These are phyloP conservation scores for Halcyon chelicuti DNA, from an alignment of 2,797 vertebrate genomes.

Conservation along the genomic window DNA sequence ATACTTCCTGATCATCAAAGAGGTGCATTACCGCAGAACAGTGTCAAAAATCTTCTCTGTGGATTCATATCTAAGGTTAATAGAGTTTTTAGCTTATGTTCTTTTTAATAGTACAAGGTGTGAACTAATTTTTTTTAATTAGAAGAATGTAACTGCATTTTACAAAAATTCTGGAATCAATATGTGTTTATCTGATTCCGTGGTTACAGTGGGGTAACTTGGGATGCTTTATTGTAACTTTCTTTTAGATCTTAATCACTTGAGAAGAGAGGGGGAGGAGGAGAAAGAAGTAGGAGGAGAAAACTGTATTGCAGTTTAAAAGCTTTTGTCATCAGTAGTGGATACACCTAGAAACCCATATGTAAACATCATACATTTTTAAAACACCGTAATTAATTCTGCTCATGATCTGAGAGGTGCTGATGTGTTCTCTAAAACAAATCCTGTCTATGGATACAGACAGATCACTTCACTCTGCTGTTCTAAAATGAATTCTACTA, in stretches of 20 bases:
- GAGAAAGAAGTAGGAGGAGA: not conserved
- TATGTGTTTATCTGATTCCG: not conserved
- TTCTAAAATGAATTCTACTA: not conserved
- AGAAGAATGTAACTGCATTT: not conserved
- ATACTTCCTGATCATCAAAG: not conserved
- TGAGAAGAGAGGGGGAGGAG: not conserved
- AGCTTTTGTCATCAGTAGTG: not conserved
- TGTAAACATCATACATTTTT: not conserved
- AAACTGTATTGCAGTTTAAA: not conserved
- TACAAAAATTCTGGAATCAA: not conserved
- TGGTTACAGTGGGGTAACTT: not conserved
- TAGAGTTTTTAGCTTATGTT: not conserved
- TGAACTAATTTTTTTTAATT: not conserved
- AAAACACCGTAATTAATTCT: not conserved
- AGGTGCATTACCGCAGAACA: not conserved
- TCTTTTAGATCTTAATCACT: not conserved
- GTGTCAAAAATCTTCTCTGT: not conserved
- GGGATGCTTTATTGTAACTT: not conserved
- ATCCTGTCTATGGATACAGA: not conserved
- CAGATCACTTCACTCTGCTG: not conserved
- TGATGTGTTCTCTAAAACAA: not conserved
- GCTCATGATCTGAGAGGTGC: not conserved
- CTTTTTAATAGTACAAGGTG: not conserved
- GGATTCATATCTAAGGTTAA: not conserved
- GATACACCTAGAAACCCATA: not conserved